Conservation (phyloP, 1,140 invertebrate genomes). For the Drosophila nannoptera region DNA sequence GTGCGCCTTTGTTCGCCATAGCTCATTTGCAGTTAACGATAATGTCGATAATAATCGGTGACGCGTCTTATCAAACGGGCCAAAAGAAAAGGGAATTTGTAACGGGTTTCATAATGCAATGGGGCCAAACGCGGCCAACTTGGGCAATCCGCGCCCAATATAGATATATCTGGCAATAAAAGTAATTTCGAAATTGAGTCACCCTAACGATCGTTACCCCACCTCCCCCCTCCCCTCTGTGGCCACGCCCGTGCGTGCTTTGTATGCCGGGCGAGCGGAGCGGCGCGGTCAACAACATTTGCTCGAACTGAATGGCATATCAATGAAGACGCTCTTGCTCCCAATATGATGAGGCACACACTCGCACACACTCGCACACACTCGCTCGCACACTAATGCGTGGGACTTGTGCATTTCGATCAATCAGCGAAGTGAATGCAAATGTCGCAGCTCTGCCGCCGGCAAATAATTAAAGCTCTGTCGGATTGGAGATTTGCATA, state of each 20-base stretch:
- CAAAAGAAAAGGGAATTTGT: conserved; percentile 47
- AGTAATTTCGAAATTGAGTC: conserved; percentile 55
- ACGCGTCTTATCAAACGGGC: conserved; percentile 22
- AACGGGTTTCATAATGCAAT: conserved; percentile 65
- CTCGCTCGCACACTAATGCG: not conserved
- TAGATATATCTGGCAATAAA: conserved; percentile 25
- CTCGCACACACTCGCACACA: not conserved
- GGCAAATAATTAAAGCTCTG: conserved; percentile 46
- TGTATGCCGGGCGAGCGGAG: conserved; percentile 47
- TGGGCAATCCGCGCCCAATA: conserved; percentile 30
- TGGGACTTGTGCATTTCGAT: conserved; percentile 20
- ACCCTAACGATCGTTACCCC: conserved; percentile 9
- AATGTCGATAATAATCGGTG: conserved; percentile 4
- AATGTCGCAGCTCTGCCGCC: conserved; percentile 15
- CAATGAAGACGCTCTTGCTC: conserved; percentile 47
- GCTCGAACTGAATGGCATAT: conserved; percentile 49
- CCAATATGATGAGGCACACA: not conserved
- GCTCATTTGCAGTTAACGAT: conserved; percentile 17
- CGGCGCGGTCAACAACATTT: conserved; percentile 67
- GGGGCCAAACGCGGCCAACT: conserved; percentile 14
- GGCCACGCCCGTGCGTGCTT: conserved; percentile 27
- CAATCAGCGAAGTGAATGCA: conserved; percentile 28
- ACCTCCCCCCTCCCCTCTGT: not conserved
- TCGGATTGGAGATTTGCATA: conserved; percentile 59
- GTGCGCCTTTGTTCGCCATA: conserved; percentile 5